Evolutionary conservation across 2,888 invertebrate species (phyloP).

Genomic region (Proisotoma minuta): DNA sequence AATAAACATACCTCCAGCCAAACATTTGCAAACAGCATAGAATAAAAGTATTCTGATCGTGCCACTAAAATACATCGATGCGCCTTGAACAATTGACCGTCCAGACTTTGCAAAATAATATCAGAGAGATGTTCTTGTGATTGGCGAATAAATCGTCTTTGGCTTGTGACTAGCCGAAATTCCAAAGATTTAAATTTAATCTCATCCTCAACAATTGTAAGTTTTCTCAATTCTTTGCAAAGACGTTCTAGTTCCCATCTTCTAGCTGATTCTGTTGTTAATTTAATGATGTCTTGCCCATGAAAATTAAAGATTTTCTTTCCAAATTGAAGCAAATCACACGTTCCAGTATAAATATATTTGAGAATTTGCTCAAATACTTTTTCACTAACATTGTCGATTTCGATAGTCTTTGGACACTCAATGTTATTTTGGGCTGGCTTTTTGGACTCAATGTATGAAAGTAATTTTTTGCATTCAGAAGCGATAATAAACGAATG

Average conservation of each 20-base stretch:
- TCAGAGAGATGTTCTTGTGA: not conserved
- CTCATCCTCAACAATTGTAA: not conserved
- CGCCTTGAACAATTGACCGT: constrained; percentile 55
- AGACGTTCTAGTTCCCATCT: constrained; percentile 10
- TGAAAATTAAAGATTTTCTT: constrained; percentile 50
- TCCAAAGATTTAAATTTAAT: not conserved
- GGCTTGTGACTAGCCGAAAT: not conserved
- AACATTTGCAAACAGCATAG: constrained; percentile 68
- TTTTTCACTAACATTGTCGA: constrained; percentile 59
- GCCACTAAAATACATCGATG: constrained; percentile 78
- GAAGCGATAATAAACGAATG: constrained; percentile 69
- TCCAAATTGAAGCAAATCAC: constrained; percentile 59
- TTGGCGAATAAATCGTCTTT: not conserved
- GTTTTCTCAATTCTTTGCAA: constrained; percentile 1
- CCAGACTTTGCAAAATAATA: not conserved
- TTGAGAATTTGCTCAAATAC: constrained; percentile 68
- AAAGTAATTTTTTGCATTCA: constrained; percentile 61
- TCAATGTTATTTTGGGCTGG: constrained; percentile 38
- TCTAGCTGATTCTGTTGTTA: constrained; percentile 4
- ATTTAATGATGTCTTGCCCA: constrained; percentile 8
- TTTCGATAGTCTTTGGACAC: constrained; percentile 51
- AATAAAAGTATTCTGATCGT: constrained; percentile 76
- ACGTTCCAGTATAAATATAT: constrained; percentile 66
- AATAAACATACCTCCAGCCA: constrained; percentile 65
- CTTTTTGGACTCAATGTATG: constrained; percentile 54